These are phyloP conservation scores for Masnerella sp. DNA, from an alignment of 2,888 invertebrate species.

Conservation along the genomic window DNA sequence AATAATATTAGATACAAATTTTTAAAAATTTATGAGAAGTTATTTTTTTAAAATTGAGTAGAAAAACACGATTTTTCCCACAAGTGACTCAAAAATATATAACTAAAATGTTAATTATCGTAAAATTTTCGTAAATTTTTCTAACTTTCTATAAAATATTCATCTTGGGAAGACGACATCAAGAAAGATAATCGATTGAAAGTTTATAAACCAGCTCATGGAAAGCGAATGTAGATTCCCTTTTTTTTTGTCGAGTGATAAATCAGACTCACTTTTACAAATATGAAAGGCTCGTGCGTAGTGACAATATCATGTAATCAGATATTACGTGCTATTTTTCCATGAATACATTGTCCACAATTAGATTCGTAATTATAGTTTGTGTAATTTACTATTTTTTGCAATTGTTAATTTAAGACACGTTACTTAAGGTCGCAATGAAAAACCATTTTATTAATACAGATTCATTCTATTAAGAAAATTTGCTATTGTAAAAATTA, in stretches of 20 bases:
- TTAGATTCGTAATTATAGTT: slow-evolving; percentile 23
- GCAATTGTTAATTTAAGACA: slow-evolving; percentile 15
- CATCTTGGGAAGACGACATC: no score
- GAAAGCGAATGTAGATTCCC: slow-evolving; percentile 28
- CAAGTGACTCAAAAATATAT: no score
- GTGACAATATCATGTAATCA: slow-evolving; percentile 35
- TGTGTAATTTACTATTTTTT: slow-evolving; percentile 24
- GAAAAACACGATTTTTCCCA: no score
- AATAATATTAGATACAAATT: no score
- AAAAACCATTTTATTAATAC: no score
- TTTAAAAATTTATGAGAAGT: no score
- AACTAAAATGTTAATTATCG: no score
- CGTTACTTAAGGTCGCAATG: slow-evolving; percentile 7
- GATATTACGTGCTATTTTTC: slow-evolving; percentile 28
- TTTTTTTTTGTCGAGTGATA: slow-evolving; percentile 19
- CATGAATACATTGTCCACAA: slow-evolving; percentile 27
- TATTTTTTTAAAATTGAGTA: no score
- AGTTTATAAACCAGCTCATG: background rate
- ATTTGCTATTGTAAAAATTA: no score
- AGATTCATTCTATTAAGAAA: no score
- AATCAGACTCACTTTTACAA: slow-evolving; percentile 34
- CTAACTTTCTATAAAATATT: no score
- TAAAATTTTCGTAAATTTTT: no score
- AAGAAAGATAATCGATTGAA: slow-evolving; percentile 1
- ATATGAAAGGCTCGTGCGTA: slow-evolving; percentile 34